Percentiles rank a stretch among this genome's conserved stretches.
Conservation (phyloP, 2,797 vertebrate species). For the Phaenicophaeus curvirostris region DNA sequence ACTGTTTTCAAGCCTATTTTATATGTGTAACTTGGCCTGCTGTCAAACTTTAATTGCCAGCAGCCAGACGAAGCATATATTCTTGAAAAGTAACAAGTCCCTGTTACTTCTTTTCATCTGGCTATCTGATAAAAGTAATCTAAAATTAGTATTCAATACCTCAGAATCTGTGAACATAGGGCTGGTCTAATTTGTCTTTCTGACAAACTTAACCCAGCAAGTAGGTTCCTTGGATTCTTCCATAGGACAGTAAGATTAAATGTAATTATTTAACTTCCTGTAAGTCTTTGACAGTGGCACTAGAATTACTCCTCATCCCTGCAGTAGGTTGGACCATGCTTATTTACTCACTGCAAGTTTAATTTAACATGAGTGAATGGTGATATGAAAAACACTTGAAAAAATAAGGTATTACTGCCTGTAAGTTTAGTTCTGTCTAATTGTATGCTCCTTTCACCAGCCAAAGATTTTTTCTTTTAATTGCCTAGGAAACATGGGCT, state of each 20-base stretch:
- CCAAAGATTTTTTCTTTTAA: not conserved
- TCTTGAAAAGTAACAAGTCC: conserved; percentile 60
- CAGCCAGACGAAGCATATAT: not conserved
- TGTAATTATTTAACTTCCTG: conserved; percentile 21
- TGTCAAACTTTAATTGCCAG: not conserved
- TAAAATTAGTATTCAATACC: conserved; percentile 55
- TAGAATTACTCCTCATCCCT: not conserved
- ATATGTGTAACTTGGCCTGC: not conserved
- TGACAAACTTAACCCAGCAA: conserved; percentile 38
- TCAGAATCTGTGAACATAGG: not conserved
- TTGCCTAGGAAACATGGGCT: not conserved
- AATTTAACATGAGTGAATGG: not conserved
- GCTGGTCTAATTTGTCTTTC: conserved; percentile 50
- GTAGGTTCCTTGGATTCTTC: conserved; percentile 17
- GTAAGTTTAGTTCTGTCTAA: not conserved
- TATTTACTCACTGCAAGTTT: not conserved
- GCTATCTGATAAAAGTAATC: conserved; percentile 44
- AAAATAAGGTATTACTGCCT: not conserved
- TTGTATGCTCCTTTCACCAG: not conserved
- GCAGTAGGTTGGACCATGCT: not conserved
- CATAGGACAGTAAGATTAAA: conserved; percentile 35
- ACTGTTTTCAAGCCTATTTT: conserved; percentile 2
- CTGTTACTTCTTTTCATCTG: conserved; percentile 57
- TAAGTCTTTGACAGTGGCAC: not conserved
- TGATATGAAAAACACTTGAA: not conserved